Evolutionary conservation across 2,797 vertebrate species (phyloP), one percentile per base, ranked within the genome.

Genomic region (Gallinago stenura): DNA sequence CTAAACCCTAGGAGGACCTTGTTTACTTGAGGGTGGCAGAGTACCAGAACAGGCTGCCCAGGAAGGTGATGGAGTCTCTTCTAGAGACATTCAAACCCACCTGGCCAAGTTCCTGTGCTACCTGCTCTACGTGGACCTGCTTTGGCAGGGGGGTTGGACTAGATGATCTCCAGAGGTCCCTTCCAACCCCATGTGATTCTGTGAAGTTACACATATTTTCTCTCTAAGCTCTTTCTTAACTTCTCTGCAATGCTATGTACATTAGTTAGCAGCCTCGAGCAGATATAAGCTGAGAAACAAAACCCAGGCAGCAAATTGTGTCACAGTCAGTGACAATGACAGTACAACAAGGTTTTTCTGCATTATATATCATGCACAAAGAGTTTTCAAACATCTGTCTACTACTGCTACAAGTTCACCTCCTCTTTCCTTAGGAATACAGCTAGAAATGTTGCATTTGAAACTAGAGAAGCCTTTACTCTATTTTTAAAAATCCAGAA

Each of bases 251-350:
- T 30, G n/a, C 41, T 82, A 41, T 16, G 28, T 48, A 24, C 68
- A 26, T 39, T 41, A 10, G 14, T 78, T 22, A 89, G 56, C 71
- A 72, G 81, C 58, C 70, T 81, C 39, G 7, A 90, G 90, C 62
- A 83, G 78, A 60, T 69, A 64, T 21, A 45, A 83, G 39, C 35
- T 62, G 48, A 84, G 78, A 90, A 93, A 77, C 62, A 93, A 88
- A 93, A 80, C 22, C 69, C 3, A 56, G 53, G 68, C 75, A 93
- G 71, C 28, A 94, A 92, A 77, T 37, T 64, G 66, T 90, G 86
- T 89, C 86, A 58, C 56, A 83, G 84, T 53, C 66, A 56, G 83
- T 71, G 92, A 93, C 94, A 93, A 62, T 12, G 58, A 92, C 87
- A 95, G 83, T 17, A 87, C 86, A 78, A 86, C 35, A 73, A 84